These are phyloP conservation scores for Atta texana DNA, from an alignment of 1,140 invertebrate genomes.

Conservation along the genomic window DNA sequence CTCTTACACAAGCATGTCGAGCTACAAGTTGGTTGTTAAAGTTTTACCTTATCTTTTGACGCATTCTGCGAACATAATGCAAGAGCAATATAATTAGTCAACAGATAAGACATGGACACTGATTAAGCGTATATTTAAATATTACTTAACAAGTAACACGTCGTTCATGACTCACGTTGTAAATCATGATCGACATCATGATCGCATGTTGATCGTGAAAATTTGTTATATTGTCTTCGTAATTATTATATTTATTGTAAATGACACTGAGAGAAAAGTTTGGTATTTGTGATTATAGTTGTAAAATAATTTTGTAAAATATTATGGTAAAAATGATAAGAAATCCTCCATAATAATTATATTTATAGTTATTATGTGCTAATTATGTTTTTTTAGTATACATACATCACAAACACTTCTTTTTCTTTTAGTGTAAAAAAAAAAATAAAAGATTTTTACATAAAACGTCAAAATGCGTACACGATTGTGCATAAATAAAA, in stretches of 20 bases:
- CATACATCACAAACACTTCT: too few relatives aligned
- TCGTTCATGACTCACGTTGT: slow-evolving; percentile 46
- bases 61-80: slow-evolving; percentile 85
- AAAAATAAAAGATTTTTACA: background rate
- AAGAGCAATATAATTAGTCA: slow-evolving; percentile 83
- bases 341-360: too few relatives aligned
- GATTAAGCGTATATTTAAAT: slow-evolving; percentile 74
- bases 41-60: slow-evolving; percentile 85
- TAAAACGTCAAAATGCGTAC: slow-evolving; percentile 41
- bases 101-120: slow-evolving; percentile 78
- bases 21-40: slow-evolving; percentile 77
- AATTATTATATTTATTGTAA: background rate
- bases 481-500: slow-evolving; percentile 15
- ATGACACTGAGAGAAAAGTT: background rate
- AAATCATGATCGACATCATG: slow-evolving; percentile 49
- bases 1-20: slow-evolving; percentile 66
- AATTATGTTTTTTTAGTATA: too few relatives aligned
- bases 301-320: too few relatives aligned
- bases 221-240: background rate
- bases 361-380: too few relatives aligned
- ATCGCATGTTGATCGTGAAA: slow-evolving; percentile 49
- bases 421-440: background rate
- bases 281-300: too few relatives aligned
- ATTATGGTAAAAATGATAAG: too few relatives aligned
- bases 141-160: slow-evolving; percentile 68